Conservation (phyloP, 2,113 vertebrate genomes). For the Xenopus laevis region DNA sequence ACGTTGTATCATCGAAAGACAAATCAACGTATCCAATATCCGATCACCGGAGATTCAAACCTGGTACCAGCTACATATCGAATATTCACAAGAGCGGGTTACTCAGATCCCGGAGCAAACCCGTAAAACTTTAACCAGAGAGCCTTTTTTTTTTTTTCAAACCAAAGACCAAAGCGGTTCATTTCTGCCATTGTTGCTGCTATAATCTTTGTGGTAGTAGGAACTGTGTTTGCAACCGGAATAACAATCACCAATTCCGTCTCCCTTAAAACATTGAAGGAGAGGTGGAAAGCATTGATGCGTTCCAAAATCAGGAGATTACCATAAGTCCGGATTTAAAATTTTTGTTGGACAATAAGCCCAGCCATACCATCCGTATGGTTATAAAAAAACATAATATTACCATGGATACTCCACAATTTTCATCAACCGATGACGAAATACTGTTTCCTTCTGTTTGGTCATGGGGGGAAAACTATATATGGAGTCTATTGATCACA, state of each 20-base stretch:
- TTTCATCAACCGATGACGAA: background rate
- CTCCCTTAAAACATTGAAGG: background rate
- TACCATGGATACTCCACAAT: background rate
- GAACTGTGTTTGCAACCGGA: background rate
- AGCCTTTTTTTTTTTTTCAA: background rate
- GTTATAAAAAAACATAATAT: background rate
- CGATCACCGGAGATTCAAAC: background rate
- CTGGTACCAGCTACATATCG: background rate
- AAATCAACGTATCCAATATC: background rate
- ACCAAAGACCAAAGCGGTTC: background rate
- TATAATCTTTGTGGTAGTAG: background rate
- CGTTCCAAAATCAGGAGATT: background rate
- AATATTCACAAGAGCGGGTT: background rate
- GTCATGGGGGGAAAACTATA: too few relatives aligned
- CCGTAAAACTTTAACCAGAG: background rate
- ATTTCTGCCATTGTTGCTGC: background rate
- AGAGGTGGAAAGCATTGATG: background rate
- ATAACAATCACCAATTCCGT: background rate
- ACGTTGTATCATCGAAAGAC: background rate
- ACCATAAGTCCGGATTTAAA: background rate
- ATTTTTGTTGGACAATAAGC: conserved; percentile 1
- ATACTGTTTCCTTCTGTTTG: background rate
- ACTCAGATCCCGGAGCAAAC: background rate
- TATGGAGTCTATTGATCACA: too few relatives aligned
- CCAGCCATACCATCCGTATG: conserved; percentile 1